These are phyloP conservation scores for Druon quercuslanigerum DNA, from an alignment of 1,140 invertebrate species.

Conservation along the genomic window DNA sequence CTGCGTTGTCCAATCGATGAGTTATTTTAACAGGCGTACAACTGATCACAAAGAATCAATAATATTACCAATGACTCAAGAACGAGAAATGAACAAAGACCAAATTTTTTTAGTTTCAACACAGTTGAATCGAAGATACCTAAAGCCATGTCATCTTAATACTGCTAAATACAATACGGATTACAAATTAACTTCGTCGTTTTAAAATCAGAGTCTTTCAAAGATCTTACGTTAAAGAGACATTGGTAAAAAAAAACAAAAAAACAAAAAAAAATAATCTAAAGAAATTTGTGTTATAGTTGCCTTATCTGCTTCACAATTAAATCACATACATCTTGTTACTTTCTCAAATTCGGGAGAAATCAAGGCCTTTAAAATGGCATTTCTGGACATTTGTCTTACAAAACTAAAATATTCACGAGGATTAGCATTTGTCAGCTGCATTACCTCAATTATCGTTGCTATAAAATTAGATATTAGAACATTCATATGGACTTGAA, in stretches of 20 bases:
- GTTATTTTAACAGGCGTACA: slow-evolving; percentile 24
- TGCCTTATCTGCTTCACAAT: neutral
- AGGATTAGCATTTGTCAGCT: slow-evolving; percentile 8
- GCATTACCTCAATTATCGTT: slow-evolving; percentile 18
- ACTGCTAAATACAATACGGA: slow-evolving; percentile 13
- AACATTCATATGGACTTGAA: too few relatives aligned
- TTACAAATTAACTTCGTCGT: neutral
- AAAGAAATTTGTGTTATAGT: neutral
- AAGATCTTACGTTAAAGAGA: neutral
- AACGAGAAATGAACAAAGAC: slow-evolving; percentile 15
- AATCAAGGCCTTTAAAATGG: neutral
- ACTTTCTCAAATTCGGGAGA: neutral
- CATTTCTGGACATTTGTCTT: neutral
- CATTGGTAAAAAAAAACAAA: neutral
- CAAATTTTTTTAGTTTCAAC: slow-evolving; percentile 8
- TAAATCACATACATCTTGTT: neutral
- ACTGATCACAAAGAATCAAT: slow-evolving; percentile 9
- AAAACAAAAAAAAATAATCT: neutral
- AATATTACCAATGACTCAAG: slow-evolving; percentile 33
- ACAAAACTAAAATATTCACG: neutral
- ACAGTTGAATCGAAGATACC: neutral
- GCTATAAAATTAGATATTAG: slow-evolving; percentile 7
- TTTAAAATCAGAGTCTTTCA: neutral
- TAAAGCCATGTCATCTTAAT: slow-evolving; percentile 25
- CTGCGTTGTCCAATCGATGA: slow-evolving; percentile 7